These are phyloP conservation scores for Apamea anceps DNA, from an alignment of 2,888 invertebrate genomes.

Conservation along the genomic window DNA sequence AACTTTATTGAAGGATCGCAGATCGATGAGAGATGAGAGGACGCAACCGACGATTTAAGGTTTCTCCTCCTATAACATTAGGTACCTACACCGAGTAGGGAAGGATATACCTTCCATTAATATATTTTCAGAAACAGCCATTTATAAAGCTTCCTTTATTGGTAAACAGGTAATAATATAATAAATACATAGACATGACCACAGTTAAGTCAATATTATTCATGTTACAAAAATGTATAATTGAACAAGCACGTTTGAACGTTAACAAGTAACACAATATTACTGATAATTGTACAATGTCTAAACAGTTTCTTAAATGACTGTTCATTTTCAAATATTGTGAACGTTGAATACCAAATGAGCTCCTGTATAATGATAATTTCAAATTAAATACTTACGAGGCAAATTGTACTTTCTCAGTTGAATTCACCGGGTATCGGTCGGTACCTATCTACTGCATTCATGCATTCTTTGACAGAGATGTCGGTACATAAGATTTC, in stretches of 20 bases:
- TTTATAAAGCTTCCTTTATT: conserved; percentile 1
- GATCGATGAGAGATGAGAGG: too few species aligned
- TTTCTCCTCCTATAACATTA: conserved; percentile 8
- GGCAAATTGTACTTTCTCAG: conserved; percentile 3
- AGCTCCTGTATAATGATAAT: not conserved
- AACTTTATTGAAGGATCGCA: not conserved
- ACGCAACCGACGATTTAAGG: not conserved
- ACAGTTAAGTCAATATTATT: not conserved
- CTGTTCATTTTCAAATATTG: conserved; percentile 5
- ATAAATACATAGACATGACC: not conserved
- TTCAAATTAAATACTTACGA: conserved; percentile 9
- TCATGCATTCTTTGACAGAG: conserved; percentile 25
- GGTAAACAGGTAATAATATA: not conserved
- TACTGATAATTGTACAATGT: not conserved
- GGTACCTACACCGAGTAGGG: not conserved
- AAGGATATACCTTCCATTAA: conserved; percentile 26
- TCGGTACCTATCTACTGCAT: conserved; percentile 9
- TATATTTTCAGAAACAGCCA: not conserved
- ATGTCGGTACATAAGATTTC: conserved; percentile 16
- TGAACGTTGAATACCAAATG: not conserved
- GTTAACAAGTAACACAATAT: not conserved
- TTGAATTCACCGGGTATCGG: conserved; percentile 18
- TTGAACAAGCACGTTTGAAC: not conserved
- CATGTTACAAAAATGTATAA: not conserved
- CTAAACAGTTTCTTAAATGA: not conserved